Base-by-base conservation (phyloP, 2,113 vertebrate species). In the Pseudopodoces humilis region DNA sequence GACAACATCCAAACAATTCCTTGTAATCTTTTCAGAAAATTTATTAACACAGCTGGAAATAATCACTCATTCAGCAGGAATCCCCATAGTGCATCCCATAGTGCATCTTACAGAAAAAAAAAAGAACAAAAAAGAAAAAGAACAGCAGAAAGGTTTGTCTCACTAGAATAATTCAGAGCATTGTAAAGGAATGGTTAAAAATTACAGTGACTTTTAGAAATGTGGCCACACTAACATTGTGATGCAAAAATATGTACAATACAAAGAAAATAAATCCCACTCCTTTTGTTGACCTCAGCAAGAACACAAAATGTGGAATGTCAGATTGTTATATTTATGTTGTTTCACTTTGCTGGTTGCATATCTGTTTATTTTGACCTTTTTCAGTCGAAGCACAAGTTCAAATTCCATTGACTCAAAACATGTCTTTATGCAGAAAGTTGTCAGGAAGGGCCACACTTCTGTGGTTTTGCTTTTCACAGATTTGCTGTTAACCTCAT, bases 41-140 rank as follows among this genome's bases (percentile, higher is more conserved):
- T 85, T 91, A 90, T 85, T 77, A 86, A 49, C 78, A 28, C 84
- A 95, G 84, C 55, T 95, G 90, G 91, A 96, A 94, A 87, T 55
- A 91, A 89, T 83, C 53, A 50, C 15, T 77, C 15, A 22, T 47
- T 86, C 62, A 79, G 39, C 37, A 72, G 62, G 35, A 85, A 69
- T 70, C 59, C 50, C 74, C 35, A 46, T 8, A 37, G 31, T 41
- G 23, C 58, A 52, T 35, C 58, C 74, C 35, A 46, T 8, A 37
- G 31, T 41, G 23, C 58, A 52, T 35, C 58, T 86, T 21, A 68
- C 4, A 56, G 33, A 1, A 13, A 18, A n/a, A 15, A 62, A 44
- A 31, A 16, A 47, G 37, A 39, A 39, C 37, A 39, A 50, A 30
- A 49, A 35, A 64, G 30, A 20, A 10, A 50, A 35, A 55, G 7